Conservation (phyloP, 2,888 invertebrate genomes). For the Labia minor region DNA sequence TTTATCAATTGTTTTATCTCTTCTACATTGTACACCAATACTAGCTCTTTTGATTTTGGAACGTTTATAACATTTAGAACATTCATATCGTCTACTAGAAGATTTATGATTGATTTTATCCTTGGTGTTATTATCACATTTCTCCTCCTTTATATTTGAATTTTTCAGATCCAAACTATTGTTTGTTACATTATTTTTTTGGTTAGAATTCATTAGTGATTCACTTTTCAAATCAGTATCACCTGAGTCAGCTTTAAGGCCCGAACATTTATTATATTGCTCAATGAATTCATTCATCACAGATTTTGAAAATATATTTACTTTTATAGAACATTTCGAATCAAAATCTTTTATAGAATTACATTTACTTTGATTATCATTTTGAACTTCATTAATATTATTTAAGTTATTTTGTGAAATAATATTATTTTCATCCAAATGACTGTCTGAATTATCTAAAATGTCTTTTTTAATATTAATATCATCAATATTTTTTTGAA, state of each 20-base stretch:
- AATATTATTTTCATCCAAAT: too few species aligned
- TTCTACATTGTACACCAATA: slow-evolving; percentile 60
- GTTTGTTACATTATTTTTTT: neutral
- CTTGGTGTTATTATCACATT: neutral
- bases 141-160: too few species aligned
- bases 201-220: neutral
- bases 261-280: neutral
- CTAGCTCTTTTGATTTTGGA: slow-evolving; percentile 58
- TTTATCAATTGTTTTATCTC: slow-evolving; percentile 37
- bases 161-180: neutral
- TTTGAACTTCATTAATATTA: too few species aligned
- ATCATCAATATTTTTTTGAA: neutral
- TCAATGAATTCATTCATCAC: neutral
- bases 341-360: neutral
- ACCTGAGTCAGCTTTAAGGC: neutral
- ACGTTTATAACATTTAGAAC: slow-evolving; percentile 57
- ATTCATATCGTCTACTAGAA: slow-evolving; percentile 32
- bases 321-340: neutral
- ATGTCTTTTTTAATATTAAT: neutral
- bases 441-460: too few species aligned
- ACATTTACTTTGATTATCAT: too few species aligned
- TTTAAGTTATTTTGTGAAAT: too few species aligned
- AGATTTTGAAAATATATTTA: neutral
- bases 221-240: neutral
- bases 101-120: slow-evolving; percentile 21